Conservation (phyloP, 2,888 invertebrate genomes). For the Eristalis tenax region DNA sequence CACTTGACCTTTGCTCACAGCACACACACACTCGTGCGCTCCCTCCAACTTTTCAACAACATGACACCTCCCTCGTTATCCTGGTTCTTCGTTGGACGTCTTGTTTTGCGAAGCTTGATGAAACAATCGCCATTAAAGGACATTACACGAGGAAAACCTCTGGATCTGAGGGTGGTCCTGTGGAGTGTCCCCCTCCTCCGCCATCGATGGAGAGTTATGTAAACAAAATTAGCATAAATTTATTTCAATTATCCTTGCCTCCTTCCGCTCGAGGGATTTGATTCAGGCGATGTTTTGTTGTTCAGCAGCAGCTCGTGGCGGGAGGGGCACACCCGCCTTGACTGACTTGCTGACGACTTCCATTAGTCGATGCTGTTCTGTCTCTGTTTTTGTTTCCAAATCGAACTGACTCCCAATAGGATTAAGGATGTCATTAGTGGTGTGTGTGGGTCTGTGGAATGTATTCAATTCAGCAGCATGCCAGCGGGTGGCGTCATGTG, state of each 20-base stretch:
- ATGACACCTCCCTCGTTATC: background rate
- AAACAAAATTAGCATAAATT: constrained; percentile 65
- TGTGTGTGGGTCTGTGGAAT: background rate
- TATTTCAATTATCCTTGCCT: constrained; percentile 54
- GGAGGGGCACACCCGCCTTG: background rate
- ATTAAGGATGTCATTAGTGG: background rate
- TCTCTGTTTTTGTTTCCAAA: background rate
- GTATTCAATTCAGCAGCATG: background rate
- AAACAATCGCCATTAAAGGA: background rate
- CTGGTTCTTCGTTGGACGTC: background rate
- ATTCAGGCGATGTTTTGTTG: background rate
- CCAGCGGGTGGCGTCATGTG: background rate
- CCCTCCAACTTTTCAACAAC: background rate
- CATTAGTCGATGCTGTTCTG: background rate
- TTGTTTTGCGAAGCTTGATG: background rate
- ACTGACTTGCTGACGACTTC: background rate
- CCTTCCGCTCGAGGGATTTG: background rate
- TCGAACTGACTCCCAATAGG: background rate
- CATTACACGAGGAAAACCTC: background rate
- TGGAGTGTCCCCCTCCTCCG: background rate
- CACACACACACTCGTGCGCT: background rate
- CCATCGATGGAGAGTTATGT: constrained; percentile 13
- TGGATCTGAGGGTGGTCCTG: background rate
- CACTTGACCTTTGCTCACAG: background rate
- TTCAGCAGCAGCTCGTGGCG: background rate